A percentile compares a stretch with the other conserved stretches of the same genome.
Evolutionary conservation across 2,888 invertebrate species (phyloP).

Genomic region (Drosophila pseudotalamancana): DNA sequence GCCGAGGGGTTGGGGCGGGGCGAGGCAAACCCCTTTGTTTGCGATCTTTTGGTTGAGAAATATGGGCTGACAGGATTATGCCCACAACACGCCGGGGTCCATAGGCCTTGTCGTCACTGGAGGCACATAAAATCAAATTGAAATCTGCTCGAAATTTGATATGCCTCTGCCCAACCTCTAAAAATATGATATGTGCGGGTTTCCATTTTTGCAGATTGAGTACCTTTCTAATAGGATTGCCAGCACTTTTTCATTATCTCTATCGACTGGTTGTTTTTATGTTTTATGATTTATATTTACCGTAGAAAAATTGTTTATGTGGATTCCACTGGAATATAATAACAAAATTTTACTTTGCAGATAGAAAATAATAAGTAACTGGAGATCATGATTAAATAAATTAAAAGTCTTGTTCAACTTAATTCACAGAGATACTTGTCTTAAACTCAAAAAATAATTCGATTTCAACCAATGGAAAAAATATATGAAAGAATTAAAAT

Average conservation of each 20-base stretch:
- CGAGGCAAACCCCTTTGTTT: conserved; percentile 49
- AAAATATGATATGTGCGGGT: conserved; percentile 36
- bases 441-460: too few species aligned
- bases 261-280: neutral
- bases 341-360: too few species aligned
- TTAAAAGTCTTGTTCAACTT: too few species aligned
- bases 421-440: too few species aligned
- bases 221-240: conserved; percentile 25
- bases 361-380: too few species aligned
- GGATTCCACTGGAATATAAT: too few species aligned
- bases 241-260: conserved; percentile 27
- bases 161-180: conserved; percentile 40
- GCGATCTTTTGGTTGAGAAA: conserved; percentile 45
- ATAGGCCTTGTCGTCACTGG: conserved; percentile 49
- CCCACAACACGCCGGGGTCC: conserved; percentile 29
- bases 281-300: neutral
- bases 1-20: conserved; percentile 4
- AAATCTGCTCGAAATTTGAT: conserved; percentile 83
- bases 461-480: too few species aligned
- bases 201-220: conserved; percentile 11
- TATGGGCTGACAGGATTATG: conserved; percentile 60
- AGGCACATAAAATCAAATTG: conserved; percentile 77
- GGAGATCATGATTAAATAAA: too few species aligned
- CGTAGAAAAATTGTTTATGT: too few species aligned
- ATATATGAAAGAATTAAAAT: too few species aligned